Evolutionary conservation across 2,113 vertebrate genomes (phyloP), one percentile per base, ranked within the genome.

Genomic region (Cygnus atratus): DNA sequence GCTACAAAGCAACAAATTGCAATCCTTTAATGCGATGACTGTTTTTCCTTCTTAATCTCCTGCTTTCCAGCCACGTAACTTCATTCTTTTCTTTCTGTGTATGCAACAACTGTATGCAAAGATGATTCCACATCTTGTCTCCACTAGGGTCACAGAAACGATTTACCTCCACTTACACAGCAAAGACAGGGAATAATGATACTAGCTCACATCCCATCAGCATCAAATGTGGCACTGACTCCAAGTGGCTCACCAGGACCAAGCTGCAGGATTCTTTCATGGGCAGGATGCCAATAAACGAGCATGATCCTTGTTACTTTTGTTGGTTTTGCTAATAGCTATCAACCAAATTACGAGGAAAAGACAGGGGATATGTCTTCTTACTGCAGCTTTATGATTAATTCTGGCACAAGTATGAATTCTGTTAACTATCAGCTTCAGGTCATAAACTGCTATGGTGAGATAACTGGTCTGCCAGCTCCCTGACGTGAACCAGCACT

Each of bases 21-120:
- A 93, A 77, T 73, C 58, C 54, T 94, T 93, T 85, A 74, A 82
- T 87, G 75, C 68, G 87, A 13, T 93, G 94, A 94, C 82, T 71
- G 70, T 78, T 92, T 97, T 92, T 93, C 35, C 50, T 18, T 72
- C 62, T 70, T 72, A 50, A 39, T 92, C 71, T 77, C 67, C 63
- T 88, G 59, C 46, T 73, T 94, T 61, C 35, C 46, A 72, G 71
- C 71, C 82, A 73, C 71, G 62, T 43, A 80, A 39, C 33, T n/a
- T 58, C 85, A 65, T 43, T 93, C 18, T 81, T 80, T 88, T 85
- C 68, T 77, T 78, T 68, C 93, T 87, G 29, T 37, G 46, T 63
- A 35, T 55, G 43, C 0, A 3, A 86, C 81, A 93, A 84, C 86
- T 92, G 61, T 62, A 73, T 79, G 81, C 83, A 95, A 93, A 95